These are phyloP conservation scores for Stigmatopora nigra DNA, from an alignment of 2,113 vertebrate genomes.

Conservation along the genomic window DNA sequence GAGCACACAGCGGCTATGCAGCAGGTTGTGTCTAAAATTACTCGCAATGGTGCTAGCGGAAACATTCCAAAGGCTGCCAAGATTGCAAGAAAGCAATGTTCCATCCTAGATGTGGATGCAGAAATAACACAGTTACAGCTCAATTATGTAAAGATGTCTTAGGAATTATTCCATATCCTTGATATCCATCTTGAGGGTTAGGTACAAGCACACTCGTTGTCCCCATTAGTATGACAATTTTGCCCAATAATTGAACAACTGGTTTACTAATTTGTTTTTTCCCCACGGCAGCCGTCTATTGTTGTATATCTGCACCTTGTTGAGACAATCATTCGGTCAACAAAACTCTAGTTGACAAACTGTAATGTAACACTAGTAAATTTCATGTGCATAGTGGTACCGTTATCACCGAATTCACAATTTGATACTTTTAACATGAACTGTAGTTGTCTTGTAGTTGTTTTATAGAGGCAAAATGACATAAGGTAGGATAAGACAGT, in stretches of 20 bases:
- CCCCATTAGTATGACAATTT: background rate
- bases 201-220: background rate
- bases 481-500: too few relatives aligned
- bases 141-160: background rate
- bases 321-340: too few relatives aligned
- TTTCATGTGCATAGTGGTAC: too few relatives aligned
- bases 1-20: slow-evolving; percentile 13
- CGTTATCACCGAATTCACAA: too few relatives aligned
- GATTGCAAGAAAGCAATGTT: background rate
- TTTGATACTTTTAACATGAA: too few relatives aligned
- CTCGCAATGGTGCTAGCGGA: background rate
- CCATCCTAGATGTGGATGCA: background rate
- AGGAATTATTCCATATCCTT: background rate
- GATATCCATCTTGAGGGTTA: background rate
- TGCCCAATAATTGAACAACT: background rate
- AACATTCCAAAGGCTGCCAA: too few relatives aligned
- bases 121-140: slow-evolving; percentile 8
- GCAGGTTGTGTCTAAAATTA: slow-evolving; percentile 11
- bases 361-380: too few relatives aligned
- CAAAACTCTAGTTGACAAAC: too few relatives aligned
- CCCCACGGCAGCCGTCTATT: too few relatives aligned
- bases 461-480: too few relatives aligned
- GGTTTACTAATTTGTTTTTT: background rate
- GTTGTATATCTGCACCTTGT: too few relatives aligned
- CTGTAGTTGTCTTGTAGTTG: too few relatives aligned